Percentiles rank a stretch among this genome's conserved stretches.
Conservation (phyloP, 1,140 invertebrate species). For the Spodoptera litura region DNA sequence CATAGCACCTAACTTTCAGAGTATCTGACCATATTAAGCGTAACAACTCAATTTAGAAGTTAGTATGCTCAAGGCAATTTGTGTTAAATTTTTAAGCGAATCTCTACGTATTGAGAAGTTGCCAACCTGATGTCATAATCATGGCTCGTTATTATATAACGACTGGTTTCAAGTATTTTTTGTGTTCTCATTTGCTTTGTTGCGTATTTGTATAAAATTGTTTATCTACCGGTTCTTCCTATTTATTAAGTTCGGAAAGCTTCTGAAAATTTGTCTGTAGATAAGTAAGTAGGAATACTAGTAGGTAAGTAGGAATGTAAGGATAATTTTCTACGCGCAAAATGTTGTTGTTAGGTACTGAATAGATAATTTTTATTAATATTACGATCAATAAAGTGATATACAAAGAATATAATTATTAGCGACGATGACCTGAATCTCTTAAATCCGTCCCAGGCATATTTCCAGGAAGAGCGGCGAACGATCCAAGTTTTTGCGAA, state of each 20-base stretch:
- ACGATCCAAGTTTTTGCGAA: too few species aligned
- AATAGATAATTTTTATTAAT: too few species aligned
- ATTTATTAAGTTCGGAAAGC: slow-evolving; percentile 12
- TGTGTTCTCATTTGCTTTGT: slow-evolving; percentile 63
- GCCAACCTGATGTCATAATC: slow-evolving; percentile 59
- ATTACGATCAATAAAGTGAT: too few species aligned
- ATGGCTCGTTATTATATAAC: slow-evolving; percentile 58
- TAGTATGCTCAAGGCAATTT: slow-evolving; percentile 46
- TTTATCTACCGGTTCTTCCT: slow-evolving; percentile 24
- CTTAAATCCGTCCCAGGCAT: too few species aligned
- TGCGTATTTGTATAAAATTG: slow-evolving; percentile 58
- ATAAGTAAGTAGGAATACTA: too few species aligned
- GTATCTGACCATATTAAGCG: slow-evolving; percentile 36
- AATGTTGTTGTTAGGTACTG: too few species aligned
- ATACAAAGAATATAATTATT: too few species aligned
- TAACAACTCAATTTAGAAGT: slow-evolving; percentile 48
- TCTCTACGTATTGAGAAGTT: slow-evolving; percentile 39
- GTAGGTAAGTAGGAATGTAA: too few species aligned
- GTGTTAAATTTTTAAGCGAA: slow-evolving; percentile 43
- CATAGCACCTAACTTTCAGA: slow-evolving; percentile 26
- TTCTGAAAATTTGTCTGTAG: not conserved
- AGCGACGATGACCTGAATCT: too few species aligned
- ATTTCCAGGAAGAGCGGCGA: too few species aligned
- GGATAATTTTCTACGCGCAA: too few species aligned
- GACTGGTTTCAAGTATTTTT: slow-evolving; percentile 64